A percentile compares a stretch with the other conserved stretches of the same genome.
These are phyloP conservation scores for Engystomops pustulosus DNA, from an alignment of 2,113 vertebrate genomes.

Conservation along the genomic window DNA sequence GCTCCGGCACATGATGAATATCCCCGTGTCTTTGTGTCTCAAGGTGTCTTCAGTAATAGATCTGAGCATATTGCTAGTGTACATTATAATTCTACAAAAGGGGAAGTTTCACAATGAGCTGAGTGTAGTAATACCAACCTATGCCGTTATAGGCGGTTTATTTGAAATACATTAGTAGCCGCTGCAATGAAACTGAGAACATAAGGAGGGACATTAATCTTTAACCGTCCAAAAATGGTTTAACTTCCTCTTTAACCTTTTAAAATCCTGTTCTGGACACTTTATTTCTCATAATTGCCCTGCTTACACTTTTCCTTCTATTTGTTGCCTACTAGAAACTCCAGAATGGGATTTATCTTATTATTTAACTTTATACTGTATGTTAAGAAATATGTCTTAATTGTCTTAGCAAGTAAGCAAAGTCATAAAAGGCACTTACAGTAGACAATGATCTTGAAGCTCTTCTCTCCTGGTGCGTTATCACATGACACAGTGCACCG, in stretches of 20 bases:
- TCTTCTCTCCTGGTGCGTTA: conserved; percentile 61
- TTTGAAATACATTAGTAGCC: background rate
- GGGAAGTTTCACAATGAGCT: conserved; percentile 15
- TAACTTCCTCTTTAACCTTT: background rate
- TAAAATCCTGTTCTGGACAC: background rate
- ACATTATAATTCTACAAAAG: background rate
- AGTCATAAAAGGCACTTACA: conserved; percentile 71
- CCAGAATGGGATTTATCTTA: no score
- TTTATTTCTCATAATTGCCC: background rate
- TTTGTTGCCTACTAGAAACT: background rate
- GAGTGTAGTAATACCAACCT: background rate
- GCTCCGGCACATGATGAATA: no score
- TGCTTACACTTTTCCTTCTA: background rate
- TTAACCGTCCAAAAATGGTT: background rate
- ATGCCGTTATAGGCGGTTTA: conserved; percentile 11
- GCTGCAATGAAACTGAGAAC: background rate
- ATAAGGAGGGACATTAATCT: background rate
- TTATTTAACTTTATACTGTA: no score
- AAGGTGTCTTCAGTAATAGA: no score
- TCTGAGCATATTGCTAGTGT: no score
- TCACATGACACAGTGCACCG: conserved; percentile 70
- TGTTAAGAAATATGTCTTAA: no score
- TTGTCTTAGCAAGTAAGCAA: no score
- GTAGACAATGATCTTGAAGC: conserved; percentile 69
- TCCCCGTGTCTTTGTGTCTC: no score